phyloP scores from a whole-genome alignment of 2,888 invertebrate species.

The Tortrix viridana region DNA sequence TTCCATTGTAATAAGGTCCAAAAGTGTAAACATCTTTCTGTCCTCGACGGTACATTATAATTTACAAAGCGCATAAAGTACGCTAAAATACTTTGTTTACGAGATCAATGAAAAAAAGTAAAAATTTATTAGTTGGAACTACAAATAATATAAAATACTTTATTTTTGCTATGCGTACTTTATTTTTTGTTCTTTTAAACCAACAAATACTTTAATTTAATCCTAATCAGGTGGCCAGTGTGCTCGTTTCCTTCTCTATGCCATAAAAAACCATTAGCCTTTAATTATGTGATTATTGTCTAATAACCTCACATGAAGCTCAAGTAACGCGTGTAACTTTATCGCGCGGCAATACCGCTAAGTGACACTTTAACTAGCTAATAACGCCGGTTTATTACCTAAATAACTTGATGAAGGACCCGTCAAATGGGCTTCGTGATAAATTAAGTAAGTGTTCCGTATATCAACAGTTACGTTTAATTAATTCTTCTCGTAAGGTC shows the following conservation, averaged over 20 bases:
- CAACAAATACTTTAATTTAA: too few species aligned
- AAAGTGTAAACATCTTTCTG: too few species aligned
- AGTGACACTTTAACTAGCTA: conserved; percentile 14
- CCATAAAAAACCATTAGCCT: background rate
- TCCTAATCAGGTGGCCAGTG: too few species aligned
- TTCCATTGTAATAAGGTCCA: too few species aligned
- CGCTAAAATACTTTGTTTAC: too few species aligned
- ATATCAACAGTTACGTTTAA: background rate
- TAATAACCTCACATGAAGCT: conserved; percentile 6
- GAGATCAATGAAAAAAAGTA: too few species aligned
- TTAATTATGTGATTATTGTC: background rate
- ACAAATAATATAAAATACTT: too few species aligned
- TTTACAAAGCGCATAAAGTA: too few species aligned
- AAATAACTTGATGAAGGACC: background rate
- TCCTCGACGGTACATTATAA: too few species aligned
- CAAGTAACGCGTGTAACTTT: conserved; percentile 9
- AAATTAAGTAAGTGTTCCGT: background rate
- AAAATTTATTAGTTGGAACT: too few species aligned
- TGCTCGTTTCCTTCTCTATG: background rate
- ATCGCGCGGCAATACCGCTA: conserved; percentile 12
- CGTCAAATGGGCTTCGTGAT: background rate
- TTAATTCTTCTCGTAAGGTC: background rate
- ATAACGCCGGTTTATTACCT: conserved; percentile 9
- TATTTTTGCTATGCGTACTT: too few species aligned
- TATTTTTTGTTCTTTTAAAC: too few species aligned